Conservation (phyloP, 2,113 vertebrate genomes). For the Cnemophilus loriae region DNA sequence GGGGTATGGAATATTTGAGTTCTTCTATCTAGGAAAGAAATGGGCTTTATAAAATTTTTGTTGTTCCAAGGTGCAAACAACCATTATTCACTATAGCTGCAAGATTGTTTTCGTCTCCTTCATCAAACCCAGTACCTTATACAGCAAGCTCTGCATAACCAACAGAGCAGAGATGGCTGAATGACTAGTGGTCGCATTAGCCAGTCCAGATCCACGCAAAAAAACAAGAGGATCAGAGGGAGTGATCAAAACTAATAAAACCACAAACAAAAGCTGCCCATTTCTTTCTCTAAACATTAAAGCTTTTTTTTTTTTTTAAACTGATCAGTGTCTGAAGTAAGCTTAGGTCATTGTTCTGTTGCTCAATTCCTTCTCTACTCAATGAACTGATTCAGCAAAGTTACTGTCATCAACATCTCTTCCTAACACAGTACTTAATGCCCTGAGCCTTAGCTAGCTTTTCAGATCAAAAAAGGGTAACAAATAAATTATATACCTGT, state of each 20-base stretch:
- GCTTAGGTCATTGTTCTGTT: neutral
- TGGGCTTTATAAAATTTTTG: rapidly evolving
- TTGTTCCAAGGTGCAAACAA: neutral
- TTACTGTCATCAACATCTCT: neutral
- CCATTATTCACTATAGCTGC: neutral
- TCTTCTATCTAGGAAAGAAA: neutral
- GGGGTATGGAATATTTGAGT: rapidly evolving
- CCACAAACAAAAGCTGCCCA: neutral
- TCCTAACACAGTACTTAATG: neutral
- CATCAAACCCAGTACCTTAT: neutral
- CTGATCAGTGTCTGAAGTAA: neutral
- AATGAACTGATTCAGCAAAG: neutral
- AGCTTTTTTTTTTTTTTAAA: neutral
- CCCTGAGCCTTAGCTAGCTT: neutral
- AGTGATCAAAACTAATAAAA: neutral
- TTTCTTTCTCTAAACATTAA: neutral
- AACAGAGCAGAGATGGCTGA: neutral
- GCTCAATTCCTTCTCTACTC: neutral
- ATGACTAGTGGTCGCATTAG: neutral
- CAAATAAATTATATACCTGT: neutral
- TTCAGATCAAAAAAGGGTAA: neutral
- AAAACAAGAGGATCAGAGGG: neutral
- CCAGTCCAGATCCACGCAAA: neutral
- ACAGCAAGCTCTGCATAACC: neutral
- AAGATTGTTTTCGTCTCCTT: neutral